Base-by-base conservation (phyloP, 2,888 invertebrate species). In the Phyllotreta cruciferae region DNA sequence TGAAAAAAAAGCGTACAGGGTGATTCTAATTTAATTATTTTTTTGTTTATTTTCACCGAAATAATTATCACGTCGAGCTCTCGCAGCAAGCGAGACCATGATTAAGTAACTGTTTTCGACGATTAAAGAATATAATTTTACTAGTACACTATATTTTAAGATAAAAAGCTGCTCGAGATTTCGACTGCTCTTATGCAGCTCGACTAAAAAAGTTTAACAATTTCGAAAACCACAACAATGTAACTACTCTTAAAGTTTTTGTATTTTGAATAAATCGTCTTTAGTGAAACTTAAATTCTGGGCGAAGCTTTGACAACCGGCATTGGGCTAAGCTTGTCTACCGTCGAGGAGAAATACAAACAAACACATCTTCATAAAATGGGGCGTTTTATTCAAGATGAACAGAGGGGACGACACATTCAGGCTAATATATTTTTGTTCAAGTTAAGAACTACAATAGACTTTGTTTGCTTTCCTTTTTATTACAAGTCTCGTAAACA, bases 331-430 rank as follows among this genome's bases (percentile, higher is more conserved):
- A 49, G 34, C 36, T 49, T 7, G 36, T 49, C 49, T 49, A 49
- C 49, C 49, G 49, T 49, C 10, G 36, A 6, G 24, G 10, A 49
- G 1, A 49, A 49, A 35, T 34, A 49, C 35, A 34, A 49, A 49
- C 49, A 56, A 56, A 56, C 56, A 56, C 47, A 56, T 56, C 56
- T 44, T 56, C 56, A 56, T 56, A 47, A 56, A 49, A 49, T 39
- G 56, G 10, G 45, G 47, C 11, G n/a, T 24, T 56, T 49, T 39
- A 35, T 49, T 38, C 10, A 35, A 13, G 45, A 38, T 24, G 47
- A 56, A 14, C 45, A 45, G n/a, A n/a, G n/a, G 56, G 38, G 37
- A 45, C 56, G 56, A 44, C 37, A 36, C 38, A 56, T 47, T 56
- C n/a, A 6, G 10, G 49, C 36, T 44, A 44, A 56, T 44, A 56